Conservation (phyloP, 2,888 invertebrate genomes). For the Notodromas monacha region DNA sequence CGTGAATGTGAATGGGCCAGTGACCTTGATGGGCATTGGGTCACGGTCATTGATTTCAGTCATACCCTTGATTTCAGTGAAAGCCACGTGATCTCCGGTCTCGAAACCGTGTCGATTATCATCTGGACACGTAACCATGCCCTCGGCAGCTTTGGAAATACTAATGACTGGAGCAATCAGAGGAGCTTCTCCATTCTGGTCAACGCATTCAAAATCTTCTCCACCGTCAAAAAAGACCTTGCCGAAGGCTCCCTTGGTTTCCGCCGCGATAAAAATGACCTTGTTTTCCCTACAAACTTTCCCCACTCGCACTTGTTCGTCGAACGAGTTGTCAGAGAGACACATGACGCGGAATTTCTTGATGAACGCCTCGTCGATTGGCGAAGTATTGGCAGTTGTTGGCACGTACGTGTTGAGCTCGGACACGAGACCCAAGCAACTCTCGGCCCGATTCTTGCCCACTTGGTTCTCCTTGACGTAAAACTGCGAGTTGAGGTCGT, state of each 20-base stretch:
- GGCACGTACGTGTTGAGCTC: conserved; percentile 21
- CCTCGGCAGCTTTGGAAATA: conserved; percentile 17
- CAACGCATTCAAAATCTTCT: conserved; percentile 18
- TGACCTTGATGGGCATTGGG: conserved; percentile 20
- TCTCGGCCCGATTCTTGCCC: conserved; percentile 21
- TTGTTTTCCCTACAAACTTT: conserved; percentile 17
- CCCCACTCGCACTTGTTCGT: conserved; percentile 18
- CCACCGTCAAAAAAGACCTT: conserved; percentile 25
- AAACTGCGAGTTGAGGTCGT: conserved; percentile 50
- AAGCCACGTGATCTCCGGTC: conserved; percentile 22
- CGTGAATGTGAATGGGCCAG: conserved; percentile 21
- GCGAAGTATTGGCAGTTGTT: conserved; percentile 15
- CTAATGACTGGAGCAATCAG: conserved; percentile 20
- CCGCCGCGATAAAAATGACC: conserved; percentile 19
- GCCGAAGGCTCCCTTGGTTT: conserved; percentile 22
- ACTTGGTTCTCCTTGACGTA: conserved; percentile 19
- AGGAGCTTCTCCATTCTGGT: conserved; percentile 21
- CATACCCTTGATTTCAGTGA: conserved; percentile 23
- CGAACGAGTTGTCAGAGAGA: conserved; percentile 17
- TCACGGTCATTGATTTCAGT: conserved; percentile 19
- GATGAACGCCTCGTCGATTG: conserved; percentile 17
- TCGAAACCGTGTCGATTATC: conserved; percentile 22
- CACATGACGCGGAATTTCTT: conserved; percentile 20
- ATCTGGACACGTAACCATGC: conserved; percentile 22
- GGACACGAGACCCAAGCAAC: conserved; percentile 16